Evolutionary conservation across 2,113 vertebrate genomes (phyloP).

Genomic region (Sphyrna mokarran): DNA sequence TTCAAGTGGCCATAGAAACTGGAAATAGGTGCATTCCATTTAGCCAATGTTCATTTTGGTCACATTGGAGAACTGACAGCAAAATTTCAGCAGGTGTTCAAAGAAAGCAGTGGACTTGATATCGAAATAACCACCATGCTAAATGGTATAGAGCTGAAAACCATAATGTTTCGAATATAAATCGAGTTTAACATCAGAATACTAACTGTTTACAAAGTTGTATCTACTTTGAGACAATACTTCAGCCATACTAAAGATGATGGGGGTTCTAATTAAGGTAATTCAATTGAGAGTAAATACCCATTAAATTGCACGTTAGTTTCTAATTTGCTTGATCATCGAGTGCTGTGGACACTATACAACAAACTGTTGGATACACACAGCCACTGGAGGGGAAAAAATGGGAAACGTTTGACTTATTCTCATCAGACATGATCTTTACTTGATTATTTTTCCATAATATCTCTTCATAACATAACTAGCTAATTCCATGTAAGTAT

Average conservation of each 20-base stretch:
- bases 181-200: neutral
- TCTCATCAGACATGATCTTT: neutral
- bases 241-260: neutral
- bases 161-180: neutral
- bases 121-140: no score
- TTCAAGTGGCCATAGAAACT: no score
- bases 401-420: neutral
- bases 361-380: neutral
- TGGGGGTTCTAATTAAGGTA: neutral
- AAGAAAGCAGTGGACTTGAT: no score
- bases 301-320: neutral
- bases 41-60: no score
- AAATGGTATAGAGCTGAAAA: no score
- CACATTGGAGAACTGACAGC: no score
- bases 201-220: neutral
- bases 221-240: neutral
- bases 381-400: neutral
- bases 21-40: no score
- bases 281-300: neutral
- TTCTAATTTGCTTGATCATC: neutral
- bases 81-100: no score
- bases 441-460: neutral
- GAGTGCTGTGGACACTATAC: no score
- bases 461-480: neutral
- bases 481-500: neutral